These are phyloP conservation scores for Caenorhabditis drosophilae DNA, from an alignment of 2,888 invertebrate species.

Conservation along the genomic window DNA sequence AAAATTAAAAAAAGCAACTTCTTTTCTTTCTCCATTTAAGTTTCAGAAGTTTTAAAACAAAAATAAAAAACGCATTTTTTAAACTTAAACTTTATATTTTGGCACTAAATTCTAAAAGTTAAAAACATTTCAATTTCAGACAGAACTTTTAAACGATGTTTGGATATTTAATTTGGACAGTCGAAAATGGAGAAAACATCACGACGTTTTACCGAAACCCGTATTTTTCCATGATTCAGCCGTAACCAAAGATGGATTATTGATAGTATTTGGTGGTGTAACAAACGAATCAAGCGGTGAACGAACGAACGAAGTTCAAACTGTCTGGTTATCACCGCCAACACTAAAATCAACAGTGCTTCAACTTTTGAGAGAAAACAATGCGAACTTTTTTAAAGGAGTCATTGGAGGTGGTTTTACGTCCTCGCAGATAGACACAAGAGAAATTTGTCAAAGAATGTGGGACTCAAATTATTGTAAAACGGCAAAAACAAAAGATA, in stretches of 20 bases:
- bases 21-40: background rate
- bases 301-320: constrained; percentile 34
- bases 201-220: constrained; percentile 14
- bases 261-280: constrained; percentile 50
- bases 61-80: background rate
- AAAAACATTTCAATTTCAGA: constrained; percentile 1
- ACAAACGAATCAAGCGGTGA: constrained; percentile 1
- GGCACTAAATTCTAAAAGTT: background rate
- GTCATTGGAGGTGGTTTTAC: too few species aligned
- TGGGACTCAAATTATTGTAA: too few species aligned
- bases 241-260: constrained; percentile 50
- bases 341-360: constrained; percentile 24
- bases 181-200: constrained; percentile 39
- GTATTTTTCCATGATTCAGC: constrained; percentile 58
- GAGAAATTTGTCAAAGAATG: too few species aligned
- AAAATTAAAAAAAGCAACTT: background rate
- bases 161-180: constrained; percentile 42
- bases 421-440: too few species aligned
- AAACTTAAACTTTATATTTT: background rate
- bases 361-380: background rate
- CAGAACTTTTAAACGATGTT: background rate
- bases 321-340: constrained; percentile 46
- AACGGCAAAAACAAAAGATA: too few species aligned
- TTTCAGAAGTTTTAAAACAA: background rate
- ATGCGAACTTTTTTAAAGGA: background rate